A percentile compares a stretch with the other conserved stretches of the same genome.
Evolutionary conservation across 1,140 invertebrate genomes (phyloP).

Genomic region (Steinernema feltiae): DNA sequence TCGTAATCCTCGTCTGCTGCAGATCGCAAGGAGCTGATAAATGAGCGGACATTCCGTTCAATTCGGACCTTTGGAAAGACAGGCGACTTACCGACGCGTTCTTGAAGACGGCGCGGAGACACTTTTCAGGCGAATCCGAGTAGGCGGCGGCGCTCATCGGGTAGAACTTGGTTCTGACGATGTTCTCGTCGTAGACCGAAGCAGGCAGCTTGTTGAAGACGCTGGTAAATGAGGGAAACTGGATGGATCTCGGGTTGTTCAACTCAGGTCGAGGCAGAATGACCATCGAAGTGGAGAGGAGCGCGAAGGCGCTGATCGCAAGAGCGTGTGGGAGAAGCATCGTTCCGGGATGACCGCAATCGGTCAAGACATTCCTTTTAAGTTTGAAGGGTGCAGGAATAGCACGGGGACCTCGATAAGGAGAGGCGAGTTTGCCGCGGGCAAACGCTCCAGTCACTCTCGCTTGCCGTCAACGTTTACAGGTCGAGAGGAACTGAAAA

Average conservation of each 20-base stretch:
- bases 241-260: not conserved
- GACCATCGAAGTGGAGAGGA: not conserved
- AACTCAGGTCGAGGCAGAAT: not conserved
- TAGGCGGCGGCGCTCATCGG: conserved; percentile 24
- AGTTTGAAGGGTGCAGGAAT: no score
- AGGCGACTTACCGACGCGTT: conserved; percentile 14
- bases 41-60: no score
- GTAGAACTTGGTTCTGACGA: conserved; percentile 20
- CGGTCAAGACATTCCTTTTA: not conserved
- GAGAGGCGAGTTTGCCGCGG: no score
- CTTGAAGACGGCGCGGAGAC: conserved; percentile 12
- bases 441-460: no score
- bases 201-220: not conserved
- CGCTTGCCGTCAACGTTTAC: no score
- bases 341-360: no score
- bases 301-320: not conserved
- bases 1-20: no score
- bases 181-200: conserved; percentile 66
- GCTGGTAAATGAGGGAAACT: not conserved
- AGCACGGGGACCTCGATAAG: no score
- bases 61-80: no score
- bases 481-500: no score
- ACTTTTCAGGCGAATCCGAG: conserved; percentile 14
- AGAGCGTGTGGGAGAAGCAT: no score
- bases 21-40: no score